Evolutionary conservation across 2,888 invertebrate species (phyloP), one percentile per base, ranked within the genome.

Genomic region (Drosophila setosimentum): DNA sequence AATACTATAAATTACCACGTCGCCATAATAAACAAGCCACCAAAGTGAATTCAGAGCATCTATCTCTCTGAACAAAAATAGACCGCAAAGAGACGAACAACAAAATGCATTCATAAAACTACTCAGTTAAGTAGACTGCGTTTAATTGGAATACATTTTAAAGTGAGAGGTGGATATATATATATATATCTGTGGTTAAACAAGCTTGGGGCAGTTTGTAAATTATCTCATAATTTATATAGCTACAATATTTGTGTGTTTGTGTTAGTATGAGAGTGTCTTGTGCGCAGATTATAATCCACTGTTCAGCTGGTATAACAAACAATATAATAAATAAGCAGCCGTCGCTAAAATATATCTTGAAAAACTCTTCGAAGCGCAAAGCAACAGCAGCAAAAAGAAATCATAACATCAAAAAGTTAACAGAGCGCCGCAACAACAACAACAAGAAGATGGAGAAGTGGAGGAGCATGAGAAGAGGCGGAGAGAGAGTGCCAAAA

Each of bases 351-450:
- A 35, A 60, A 67, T 57, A 51, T 70, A 66, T 63, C 21, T 49
- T 48, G 29, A 48, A 49, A 65, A 78, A 45, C 35, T 67, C 64
- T 64, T 18, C 50, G 18, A 11, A 32, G 21, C 35, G 29, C 24
- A 49, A 54, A 79, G 82, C 79, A 78, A 61, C 76, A 79, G 62
- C 66, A 55, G 37, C 55, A 59, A 78, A 82, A 16, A 45, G 45
- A 45, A 87, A 84, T 87, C 85, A 87, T 83, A 85, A 87, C 87
- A 85, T 85, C 74, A 82, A 73, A 76, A 79, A 73, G 45, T 68
- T 57, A 53, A 48, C 35, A 33, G 53, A 50, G 57, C 27, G 60
- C 35, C 42, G 37, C 71, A n/a, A 58, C 49, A 54, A 45, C 42
- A 68, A 30, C 55, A 61, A 33, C 10, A 33, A 45, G 4, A 24